These are phyloP conservation scores for Xenopus petersii DNA, from an alignment of 2,797 vertebrate genomes.

Conservation along the genomic window DNA sequence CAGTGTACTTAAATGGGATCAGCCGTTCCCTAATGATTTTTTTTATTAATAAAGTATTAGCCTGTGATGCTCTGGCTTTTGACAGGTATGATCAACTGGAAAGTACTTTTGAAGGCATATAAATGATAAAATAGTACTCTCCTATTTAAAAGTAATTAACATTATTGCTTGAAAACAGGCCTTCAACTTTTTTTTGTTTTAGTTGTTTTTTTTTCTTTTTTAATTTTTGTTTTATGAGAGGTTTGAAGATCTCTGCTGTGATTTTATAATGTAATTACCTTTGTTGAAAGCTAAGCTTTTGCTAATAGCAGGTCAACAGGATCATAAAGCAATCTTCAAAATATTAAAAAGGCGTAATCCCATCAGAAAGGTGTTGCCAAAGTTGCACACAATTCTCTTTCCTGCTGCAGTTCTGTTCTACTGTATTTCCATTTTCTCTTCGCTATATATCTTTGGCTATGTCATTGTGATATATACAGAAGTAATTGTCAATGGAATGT, in stretches of 20 bases:
- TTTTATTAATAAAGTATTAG: slow-evolving; percentile 98
- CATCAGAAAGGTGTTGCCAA: slow-evolving; percentile 53
- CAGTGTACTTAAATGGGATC: slow-evolving; percentile 99
- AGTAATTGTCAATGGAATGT: slow-evolving; percentile 17
- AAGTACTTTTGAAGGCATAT: slow-evolving; percentile 88
- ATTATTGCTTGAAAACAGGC: slow-evolving; percentile 81
- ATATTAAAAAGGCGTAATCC: slow-evolving; percentile 68
- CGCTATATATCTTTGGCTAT: slow-evolving; percentile 22
- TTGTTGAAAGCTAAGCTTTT: slow-evolving; percentile 72
- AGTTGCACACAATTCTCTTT: slow-evolving; percentile 1
- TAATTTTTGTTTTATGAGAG: slow-evolving; percentile 88
- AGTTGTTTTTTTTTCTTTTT: slow-evolving; percentile 71
- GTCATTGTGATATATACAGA: slow-evolving; percentile 16
- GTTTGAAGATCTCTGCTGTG: slow-evolving; percentile 83
- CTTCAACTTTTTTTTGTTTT: slow-evolving; percentile 68
- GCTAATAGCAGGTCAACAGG: slow-evolving; percentile 73
- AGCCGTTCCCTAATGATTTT: slow-evolving; percentile 88
- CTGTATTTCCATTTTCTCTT: slow-evolving; percentile 1
- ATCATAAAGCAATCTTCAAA: slow-evolving; percentile 69
- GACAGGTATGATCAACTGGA: slow-evolving; percentile 97
- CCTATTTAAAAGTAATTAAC: slow-evolving; percentile 94
- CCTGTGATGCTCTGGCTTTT: slow-evolving; percentile 89
- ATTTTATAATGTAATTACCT: slow-evolving; percentile 82
- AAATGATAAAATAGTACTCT: slow-evolving; percentile 84
- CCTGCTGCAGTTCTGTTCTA: background rate